phyloP scores from a whole-genome alignment of 2,113 vertebrate species.

The Datnioides undecimradiatus region DNA sequence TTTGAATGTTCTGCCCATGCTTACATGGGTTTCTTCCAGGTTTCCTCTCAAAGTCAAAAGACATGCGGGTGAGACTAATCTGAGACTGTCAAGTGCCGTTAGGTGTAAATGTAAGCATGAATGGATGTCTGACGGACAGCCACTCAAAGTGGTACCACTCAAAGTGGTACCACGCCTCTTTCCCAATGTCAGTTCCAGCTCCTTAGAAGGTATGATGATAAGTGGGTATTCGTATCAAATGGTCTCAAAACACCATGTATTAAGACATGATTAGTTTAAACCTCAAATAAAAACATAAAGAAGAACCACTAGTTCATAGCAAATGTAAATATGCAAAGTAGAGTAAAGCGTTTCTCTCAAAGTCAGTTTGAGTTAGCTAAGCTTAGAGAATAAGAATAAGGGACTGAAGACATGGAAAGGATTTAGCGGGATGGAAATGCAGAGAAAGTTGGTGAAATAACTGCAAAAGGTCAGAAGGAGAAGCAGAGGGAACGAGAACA shows the following conservation, averaged over 20 bases:
- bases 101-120: neutral
- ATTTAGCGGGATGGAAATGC: slow-evolving; percentile 37
- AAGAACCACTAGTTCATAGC: no score
- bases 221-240: neutral
- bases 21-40: neutral
- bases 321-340: neutral
- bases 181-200: neutral
- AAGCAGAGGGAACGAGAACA: slow-evolving; percentile 43
- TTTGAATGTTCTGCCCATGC: neutral
- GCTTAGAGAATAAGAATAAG: neutral
- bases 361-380: neutral
- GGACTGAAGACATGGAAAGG: neutral
- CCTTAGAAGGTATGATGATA: no score
- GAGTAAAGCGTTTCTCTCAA: slow-evolving; percentile 10
- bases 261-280: neutral
- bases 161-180: neutral
- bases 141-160: no score
- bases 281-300: neutral
- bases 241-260: neutral
- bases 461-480: slow-evolving; percentile 53
- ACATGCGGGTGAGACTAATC: neutral
- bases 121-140: neutral
- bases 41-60: neutral
- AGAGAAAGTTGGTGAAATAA: slow-evolving; percentile 32
- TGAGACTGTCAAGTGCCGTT: neutral